Evolutionary conservation across 2,888 invertebrate species (phyloP), one percentile per base, ranked within the genome.

Genomic region (Caenorhabditis panamensis): DNA sequence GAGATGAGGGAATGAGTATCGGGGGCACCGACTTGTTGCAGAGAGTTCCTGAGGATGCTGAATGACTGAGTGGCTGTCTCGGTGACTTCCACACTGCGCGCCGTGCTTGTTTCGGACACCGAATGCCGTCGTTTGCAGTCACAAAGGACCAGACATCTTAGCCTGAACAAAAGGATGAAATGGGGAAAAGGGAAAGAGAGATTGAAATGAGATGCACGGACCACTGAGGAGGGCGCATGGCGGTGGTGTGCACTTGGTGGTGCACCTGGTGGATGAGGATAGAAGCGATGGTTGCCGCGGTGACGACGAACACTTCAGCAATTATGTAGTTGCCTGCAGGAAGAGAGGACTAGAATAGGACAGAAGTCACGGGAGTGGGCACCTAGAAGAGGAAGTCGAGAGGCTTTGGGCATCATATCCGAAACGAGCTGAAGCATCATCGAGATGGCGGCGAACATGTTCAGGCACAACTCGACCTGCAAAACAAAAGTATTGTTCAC

Each of bases 391-490:
- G 86, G 86, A 18, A 87, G 79, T 37, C 82, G 62, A 8, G 84
- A 82, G 11, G 86, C 83, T 63, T 87, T 87, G 1, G 86, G 86
- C 85, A 87, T 85, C 85, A 87, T 87, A 68, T 87, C 84, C 20
- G 84, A 77, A 4, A 87, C 85, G 8, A 87, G 67, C 54, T 84
- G 83, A 13, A 87, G 80, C 84, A 87, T 84, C 81, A 87, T 84
- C 0, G 84, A 83, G 49, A 87, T 85, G 9, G 85, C 81, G 20
- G 84, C 83, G 49, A 85, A 85, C 84, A 85, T 84, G 54, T 84
- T 87, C 47, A 85, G 53, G 31, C 86, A 83, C 24, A 79, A 20
- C 18, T 67, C 62, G 3, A 63, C 69, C 64, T 76, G 37, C 26
- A 76, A 47, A 1, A 9, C n/a, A 3, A 31, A 6, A 24, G 41